These are phyloP conservation scores for Columbina picui DNA, from an alignment of 2,113 vertebrate genomes.

Conservation along the genomic window DNA sequence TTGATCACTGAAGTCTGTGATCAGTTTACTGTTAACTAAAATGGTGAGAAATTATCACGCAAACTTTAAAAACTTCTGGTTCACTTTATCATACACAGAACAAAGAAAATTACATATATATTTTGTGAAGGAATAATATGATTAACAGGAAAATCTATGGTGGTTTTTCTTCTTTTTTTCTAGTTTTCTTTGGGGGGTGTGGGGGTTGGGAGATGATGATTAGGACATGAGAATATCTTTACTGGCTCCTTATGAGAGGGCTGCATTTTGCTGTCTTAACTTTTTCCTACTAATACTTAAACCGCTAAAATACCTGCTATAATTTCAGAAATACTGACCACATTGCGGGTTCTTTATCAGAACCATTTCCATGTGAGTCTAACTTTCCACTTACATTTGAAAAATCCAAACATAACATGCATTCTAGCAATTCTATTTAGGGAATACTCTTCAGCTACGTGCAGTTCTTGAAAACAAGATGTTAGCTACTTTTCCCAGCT, in stretches of 20 bases:
- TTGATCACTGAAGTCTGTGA: background rate
- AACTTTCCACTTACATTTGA: background rate
- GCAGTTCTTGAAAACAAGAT: background rate
- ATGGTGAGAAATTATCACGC: background rate
- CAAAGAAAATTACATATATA: background rate
- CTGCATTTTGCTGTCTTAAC: background rate
- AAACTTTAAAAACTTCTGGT: background rate
- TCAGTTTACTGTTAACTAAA: background rate
- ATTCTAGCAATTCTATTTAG: background rate
- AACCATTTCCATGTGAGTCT: background rate
- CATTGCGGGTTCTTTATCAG: background rate
- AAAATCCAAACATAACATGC: background rate
- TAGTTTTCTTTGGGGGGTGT: no score
- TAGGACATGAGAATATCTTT: background rate
- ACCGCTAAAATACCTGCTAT: background rate
- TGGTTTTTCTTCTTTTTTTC: no score
- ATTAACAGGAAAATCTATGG: background rate
- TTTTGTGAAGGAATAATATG: background rate
- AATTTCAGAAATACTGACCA: background rate
- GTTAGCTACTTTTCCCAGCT: background rate
- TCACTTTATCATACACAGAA: background rate
- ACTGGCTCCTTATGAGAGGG: background rate
- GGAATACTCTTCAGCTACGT: background rate
- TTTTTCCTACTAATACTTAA: background rate
- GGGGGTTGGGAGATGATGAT: background rate